These are phyloP conservation scores for Pomacea maculata DNA, from an alignment of 1,140 invertebrate species.

Conservation along the genomic window DNA sequence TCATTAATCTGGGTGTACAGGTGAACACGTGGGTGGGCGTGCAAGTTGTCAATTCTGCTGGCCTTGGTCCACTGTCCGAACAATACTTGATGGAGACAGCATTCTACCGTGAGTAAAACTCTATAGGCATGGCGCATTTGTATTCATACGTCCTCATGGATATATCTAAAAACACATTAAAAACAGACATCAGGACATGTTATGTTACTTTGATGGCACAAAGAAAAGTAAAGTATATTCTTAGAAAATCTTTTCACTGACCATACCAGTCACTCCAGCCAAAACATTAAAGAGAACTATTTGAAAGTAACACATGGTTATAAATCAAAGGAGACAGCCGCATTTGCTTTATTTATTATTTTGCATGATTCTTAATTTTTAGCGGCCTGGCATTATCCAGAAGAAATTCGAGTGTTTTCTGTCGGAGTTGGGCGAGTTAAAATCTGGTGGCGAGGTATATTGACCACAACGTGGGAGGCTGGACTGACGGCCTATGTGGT, in stretches of 20 bases:
- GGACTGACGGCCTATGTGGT: slow-evolving; percentile 43
- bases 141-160: no score
- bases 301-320: no score
- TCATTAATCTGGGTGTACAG: slow-evolving; percentile 91
- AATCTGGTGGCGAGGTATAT: slow-evolving; percentile 45
- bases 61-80: slow-evolving; percentile 74
- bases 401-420: slow-evolving; percentile 41
- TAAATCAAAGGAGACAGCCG: no score
- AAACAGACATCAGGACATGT: no score
- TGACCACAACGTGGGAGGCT: slow-evolving; percentile 34
- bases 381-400: slow-evolving; percentile 43
- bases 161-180: no score
- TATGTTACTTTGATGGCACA: no score
- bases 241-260: no score
- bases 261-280: no score
- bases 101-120: slow-evolving; percentile 32
- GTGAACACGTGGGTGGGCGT: slow-evolving; percentile 93
- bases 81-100: slow-evolving; percentile 43
- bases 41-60: slow-evolving; percentile 96
- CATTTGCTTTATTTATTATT: no score
- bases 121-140: no score
- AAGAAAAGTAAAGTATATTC: no score
- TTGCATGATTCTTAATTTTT: background rate
- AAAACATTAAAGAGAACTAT: no score
- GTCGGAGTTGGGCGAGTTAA: slow-evolving; percentile 28